Conservation (phyloP, 2,797 vertebrate species). For the Sylvia borin region DNA sequence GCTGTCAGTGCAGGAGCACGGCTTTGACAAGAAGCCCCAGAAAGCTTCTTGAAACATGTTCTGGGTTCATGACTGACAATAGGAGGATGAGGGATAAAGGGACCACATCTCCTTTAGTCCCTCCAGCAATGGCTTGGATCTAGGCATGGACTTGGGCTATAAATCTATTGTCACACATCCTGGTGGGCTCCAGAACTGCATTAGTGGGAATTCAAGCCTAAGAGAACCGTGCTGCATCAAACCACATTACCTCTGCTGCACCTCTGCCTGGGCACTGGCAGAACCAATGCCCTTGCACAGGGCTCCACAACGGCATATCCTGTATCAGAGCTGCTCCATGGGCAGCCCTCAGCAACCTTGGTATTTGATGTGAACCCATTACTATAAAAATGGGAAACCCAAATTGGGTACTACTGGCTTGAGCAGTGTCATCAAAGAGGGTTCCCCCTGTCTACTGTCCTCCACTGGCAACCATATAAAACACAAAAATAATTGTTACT, state of each 20-base stretch:
- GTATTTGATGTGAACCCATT: background rate
- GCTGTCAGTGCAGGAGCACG: background rate
- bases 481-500: background rate
- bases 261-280: background rate
- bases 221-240: background rate
- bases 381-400: background rate
- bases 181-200: background rate
- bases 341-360: background rate
- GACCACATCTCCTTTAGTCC: background rate
- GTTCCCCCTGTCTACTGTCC: background rate
- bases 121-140: background rate
- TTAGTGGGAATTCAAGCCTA: background rate
- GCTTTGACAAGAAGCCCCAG: background rate
- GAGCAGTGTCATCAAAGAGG: background rate
- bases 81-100: background rate
- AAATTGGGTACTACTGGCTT: background rate
- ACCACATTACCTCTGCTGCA: background rate
- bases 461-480: background rate
- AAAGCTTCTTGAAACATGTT: background rate
- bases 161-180: background rate
- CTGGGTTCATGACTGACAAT: fast-evolving
- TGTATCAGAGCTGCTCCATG: background rate
- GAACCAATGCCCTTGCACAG: background rate
- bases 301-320: background rate
- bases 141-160: background rate